Conservation (phyloP, 1,140 invertebrate genomes). For the Drosophila navojoa region DNA sequence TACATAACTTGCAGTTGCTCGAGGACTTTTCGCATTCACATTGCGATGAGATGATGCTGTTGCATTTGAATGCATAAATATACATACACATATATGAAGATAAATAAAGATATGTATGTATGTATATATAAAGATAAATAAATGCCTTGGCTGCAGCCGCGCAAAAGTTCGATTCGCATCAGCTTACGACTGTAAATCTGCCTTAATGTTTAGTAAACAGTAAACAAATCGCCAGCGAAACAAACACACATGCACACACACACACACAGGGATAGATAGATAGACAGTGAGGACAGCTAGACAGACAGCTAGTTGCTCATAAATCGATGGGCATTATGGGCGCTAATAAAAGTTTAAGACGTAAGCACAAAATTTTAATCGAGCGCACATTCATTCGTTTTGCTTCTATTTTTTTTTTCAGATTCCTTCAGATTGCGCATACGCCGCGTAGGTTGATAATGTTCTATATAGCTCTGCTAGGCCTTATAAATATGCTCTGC, state of each 20-base stretch:
- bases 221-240: conserved; percentile 64
- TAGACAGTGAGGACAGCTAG: conserved; percentile 20
- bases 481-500: conserved; percentile 23
- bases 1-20: conserved; percentile 35
- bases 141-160: conserved; percentile 49
- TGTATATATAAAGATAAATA: conserved; percentile 18
- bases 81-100: conserved; percentile 1
- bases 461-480: conserved; percentile 3
- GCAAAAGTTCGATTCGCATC: conserved; percentile 56
- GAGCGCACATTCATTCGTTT: conserved; percentile 43
- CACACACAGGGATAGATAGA: neutral
- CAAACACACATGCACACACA: conserved; percentile 27
- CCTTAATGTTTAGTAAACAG: conserved; percentile 61
- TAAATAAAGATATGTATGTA: neutral
- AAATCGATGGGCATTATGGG: conserved; percentile 74
- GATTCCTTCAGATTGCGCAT: conserved; percentile 65
- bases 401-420: neutral
- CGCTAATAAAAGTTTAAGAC: conserved; percentile 76
- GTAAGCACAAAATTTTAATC: conserved; percentile 17
- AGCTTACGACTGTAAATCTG: conserved; percentile 74
- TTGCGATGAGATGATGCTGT: conserved; percentile 26
- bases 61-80: neutral
- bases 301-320: conserved; percentile 64
- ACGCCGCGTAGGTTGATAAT: conserved; percentile 47
- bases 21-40: conserved; percentile 22